Evolutionary conservation across 2,113 vertebrate species (phyloP).

Genomic region (Strix aluco): DNA sequence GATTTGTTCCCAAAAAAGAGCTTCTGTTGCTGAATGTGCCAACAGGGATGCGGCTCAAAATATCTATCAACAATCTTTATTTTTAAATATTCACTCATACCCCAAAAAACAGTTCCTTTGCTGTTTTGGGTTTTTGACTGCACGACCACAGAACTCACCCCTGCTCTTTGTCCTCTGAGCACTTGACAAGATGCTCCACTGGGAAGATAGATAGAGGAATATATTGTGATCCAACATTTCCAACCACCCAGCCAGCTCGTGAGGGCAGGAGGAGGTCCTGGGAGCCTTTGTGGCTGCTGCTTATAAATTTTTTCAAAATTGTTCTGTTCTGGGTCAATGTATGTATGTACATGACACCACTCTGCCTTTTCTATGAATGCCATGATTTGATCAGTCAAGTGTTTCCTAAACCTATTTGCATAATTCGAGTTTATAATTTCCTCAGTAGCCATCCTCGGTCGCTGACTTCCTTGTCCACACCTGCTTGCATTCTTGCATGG

Average conservation of each 20-base stretch:
- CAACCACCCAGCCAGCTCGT: background rate
- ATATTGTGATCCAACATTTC: background rate
- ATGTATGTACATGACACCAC: too few species aligned
- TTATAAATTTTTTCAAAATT: background rate
- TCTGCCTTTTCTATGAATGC: background rate
- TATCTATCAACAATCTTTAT: background rate
- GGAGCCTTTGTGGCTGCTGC: background rate
- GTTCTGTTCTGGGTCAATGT: background rate
- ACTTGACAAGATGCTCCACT: background rate
- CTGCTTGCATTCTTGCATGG: background rate
- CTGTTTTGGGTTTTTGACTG: background rate
- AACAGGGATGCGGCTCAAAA: background rate
- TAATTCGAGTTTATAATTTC: background rate
- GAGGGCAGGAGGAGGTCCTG: background rate
- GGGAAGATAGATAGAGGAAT: background rate
- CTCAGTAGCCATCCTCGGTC: background rate
- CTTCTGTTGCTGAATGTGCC: background rate
- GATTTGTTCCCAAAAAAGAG: background rate
- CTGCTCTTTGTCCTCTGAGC: background rate
- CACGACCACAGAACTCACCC: background rate
- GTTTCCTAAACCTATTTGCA: background rate
- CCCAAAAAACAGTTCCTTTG: background rate
- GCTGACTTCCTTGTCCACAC: background rate
- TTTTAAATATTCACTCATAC: background rate
- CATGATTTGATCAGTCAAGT: fast-evolving